These are phyloP conservation scores for Danio rerio DNA, from an alignment of 2,113 vertebrate genomes.

Conservation along the genomic window GRCz12tu NC_133191.1:46412501-46413000, in stretches of 20 bases:
- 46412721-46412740: constrained; percentile 39
- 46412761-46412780: not conserved
- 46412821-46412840: accelerated
- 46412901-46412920: not conserved
- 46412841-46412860: not conserved
- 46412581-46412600: not conserved
- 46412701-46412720: constrained; percentile 22
- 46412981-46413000: too few relatives aligned
- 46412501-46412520: too few relatives aligned
- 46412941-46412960: too few relatives aligned
- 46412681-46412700: accelerated
- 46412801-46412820: constrained; percentile 43
- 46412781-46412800: constrained; percentile 38
- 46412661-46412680: constrained; percentile 6
- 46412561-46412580: not conserved
- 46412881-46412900: constrained; percentile 52
- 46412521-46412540: too few relatives aligned
- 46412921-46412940: too few relatives aligned
- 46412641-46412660: not conserved
- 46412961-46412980: too few relatives aligned
- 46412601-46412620: not conserved
- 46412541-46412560: too few relatives aligned
- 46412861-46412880: not conserved
- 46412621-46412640: not conserved
- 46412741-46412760: accelerated